phyloP scores from a whole-genome alignment of 2,797 vertebrate species.

The Valencia hispanica region DNA sequence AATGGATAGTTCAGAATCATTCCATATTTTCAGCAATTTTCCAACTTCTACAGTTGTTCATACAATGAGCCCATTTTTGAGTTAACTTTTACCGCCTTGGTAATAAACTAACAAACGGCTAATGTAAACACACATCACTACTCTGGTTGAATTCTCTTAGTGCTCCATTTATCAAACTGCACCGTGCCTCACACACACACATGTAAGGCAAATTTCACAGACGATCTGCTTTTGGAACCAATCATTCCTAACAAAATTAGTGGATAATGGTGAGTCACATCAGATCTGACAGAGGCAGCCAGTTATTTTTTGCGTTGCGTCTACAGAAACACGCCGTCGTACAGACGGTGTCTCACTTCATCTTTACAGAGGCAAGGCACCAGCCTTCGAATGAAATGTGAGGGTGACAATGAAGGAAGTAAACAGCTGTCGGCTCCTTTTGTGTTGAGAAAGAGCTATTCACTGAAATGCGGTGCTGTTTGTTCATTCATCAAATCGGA shows the following conservation, averaged over 20 bases:
- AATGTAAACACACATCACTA: neutral
- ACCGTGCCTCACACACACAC: neutral
- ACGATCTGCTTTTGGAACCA: conserved; percentile 9
- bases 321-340: neutral
- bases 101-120: conserved; percentile 7
- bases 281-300: neutral
- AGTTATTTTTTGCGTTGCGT: neutral
- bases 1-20: neutral
- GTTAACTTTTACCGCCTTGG: neutral
- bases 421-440: neutral
- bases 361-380: neutral
- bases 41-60: neutral
- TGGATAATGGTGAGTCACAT: conserved; percentile 10
- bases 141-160: neutral
- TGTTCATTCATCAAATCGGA: neutral
- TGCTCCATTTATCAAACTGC: conserved; percentile 8
- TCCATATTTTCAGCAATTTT: neutral
- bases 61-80: neutral
- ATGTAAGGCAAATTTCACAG: conserved; percentile 4
- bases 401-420: neutral
- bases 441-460: neutral
- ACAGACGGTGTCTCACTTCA: neutral
- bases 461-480: neutral
- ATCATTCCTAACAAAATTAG: conserved; percentile 3
- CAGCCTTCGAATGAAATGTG: neutral